Percentiles rank a stretch among this genome's conserved stretches.
Conservation (phyloP, 2,888 invertebrate genomes). For the Polyommatus iphigenia region DNA sequence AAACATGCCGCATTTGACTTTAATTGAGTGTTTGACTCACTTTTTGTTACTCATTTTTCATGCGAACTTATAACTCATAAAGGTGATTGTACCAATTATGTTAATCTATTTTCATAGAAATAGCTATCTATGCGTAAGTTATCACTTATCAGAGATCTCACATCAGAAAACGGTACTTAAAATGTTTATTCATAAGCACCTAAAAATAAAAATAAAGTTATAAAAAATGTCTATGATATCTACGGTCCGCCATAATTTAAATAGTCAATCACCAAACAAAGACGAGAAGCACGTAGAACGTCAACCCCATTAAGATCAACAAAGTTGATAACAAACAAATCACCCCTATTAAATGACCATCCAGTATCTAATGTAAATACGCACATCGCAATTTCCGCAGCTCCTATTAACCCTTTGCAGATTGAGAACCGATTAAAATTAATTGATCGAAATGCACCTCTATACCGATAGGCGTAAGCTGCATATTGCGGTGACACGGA, state of each 20-base stretch:
- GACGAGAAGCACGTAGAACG: background rate
- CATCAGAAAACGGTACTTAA: background rate
- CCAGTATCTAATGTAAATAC: slow-evolving; percentile 38
- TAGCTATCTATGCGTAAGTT: background rate
- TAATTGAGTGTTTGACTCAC: slow-evolving; percentile 10
- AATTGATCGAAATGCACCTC: slow-evolving; percentile 20
- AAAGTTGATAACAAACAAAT: slow-evolving; percentile 29
- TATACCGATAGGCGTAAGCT: slow-evolving; percentile 5
- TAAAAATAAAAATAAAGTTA: too few relatives aligned
- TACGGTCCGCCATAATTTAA: background rate
- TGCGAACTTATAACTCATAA: background rate
- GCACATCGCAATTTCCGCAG: slow-evolving; percentile 38
- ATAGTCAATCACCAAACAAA: slow-evolving; percentile 1
- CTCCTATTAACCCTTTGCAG: slow-evolving; percentile 36
- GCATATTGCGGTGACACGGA: slow-evolving; percentile 10
- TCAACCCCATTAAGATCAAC: slow-evolving; percentile 24
- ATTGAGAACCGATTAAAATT: slow-evolving; percentile 35
- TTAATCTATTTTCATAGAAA: background rate
- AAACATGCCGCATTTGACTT: background rate
- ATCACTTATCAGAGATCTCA: background rate
- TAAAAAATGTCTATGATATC: background rate
- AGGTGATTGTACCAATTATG: background rate
- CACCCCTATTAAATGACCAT: slow-evolving; percentile 32
- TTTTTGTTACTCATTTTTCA: background rate
- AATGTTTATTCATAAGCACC: background rate